Evolutionary conservation across 2,888 invertebrate genomes (phyloP).

Genomic region (Strigamia crassipes): DNA sequence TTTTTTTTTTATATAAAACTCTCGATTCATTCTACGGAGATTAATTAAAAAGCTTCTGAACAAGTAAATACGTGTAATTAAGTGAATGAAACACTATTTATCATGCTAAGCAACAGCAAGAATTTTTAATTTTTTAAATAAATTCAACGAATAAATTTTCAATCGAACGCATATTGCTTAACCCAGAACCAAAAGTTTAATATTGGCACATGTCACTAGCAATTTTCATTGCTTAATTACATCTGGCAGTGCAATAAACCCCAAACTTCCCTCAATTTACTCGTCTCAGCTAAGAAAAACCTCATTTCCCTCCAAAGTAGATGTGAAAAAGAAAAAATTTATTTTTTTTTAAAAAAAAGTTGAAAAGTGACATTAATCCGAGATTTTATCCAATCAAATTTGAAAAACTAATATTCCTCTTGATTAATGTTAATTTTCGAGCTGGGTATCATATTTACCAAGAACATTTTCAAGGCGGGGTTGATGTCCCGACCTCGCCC

Average conservation of each 20-base stretch:
- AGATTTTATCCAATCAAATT: too few relatives aligned
- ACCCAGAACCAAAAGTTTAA: background rate
- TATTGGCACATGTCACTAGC: background rate
- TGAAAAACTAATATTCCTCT: too few relatives aligned
- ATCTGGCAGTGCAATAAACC: background rate
- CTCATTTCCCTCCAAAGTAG: too few relatives aligned
- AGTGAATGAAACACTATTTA: background rate
- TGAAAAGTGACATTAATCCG: too few relatives aligned
- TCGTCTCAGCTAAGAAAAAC: too few relatives aligned
- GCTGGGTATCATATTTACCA: constrained; percentile 27
- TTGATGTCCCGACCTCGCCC: constrained; percentile 70
- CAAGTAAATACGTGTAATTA: background rate
- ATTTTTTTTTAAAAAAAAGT: too few relatives aligned
- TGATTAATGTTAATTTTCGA: background rate
- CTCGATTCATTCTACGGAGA: background rate
- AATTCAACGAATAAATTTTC: too few relatives aligned
- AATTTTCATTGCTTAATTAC: background rate
- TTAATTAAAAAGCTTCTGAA: background rate
- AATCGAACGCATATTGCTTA: background rate
- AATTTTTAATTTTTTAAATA: background rate
- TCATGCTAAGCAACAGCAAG: background rate
- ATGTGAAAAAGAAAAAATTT: too few relatives aligned
- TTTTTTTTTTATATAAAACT: background rate
- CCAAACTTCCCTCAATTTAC: background rate
- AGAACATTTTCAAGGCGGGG: constrained; percentile 36